Conservation (phyloP, 1,140 invertebrate genomes). For the Pseudobourletiella spinata region DNA sequence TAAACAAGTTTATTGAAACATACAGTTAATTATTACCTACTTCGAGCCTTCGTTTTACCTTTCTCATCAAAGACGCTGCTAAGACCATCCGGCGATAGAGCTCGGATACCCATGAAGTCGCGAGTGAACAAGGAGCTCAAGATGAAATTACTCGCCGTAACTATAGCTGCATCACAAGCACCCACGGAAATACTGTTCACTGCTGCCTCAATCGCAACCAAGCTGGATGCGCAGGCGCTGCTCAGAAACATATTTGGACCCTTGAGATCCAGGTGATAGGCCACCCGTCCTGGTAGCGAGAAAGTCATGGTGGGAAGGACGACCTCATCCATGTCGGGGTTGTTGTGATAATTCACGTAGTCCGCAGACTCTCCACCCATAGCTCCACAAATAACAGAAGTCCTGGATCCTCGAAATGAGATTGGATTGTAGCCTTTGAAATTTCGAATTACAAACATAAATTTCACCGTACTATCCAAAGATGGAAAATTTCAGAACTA, state of each 20-base stretch:
- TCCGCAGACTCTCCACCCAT: no score
- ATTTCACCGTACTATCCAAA: no score
- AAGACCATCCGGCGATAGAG: slow-evolving; percentile 76
- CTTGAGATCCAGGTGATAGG: slow-evolving; percentile 55
- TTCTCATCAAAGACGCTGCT: slow-evolving; percentile 93
- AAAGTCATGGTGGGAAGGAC: slow-evolving; percentile 55
- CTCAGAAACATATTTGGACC: slow-evolving; percentile 45
- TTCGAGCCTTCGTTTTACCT: slow-evolving; percentile 68
- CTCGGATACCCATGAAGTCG: slow-evolving; percentile 74
- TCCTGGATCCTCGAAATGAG: no score
- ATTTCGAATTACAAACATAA: no score
- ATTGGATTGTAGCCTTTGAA: no score
- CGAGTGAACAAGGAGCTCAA: slow-evolving; percentile 51
- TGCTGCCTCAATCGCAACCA: slow-evolving; percentile 50
- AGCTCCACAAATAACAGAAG: no score
- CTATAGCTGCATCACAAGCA: slow-evolving; percentile 70
- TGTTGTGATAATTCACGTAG: no score
- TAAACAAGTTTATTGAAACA: background rate
- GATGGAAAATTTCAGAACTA: no score
- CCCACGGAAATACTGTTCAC: slow-evolving; percentile 71
- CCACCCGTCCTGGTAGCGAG: slow-evolving; percentile 59
- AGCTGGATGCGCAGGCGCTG: slow-evolving; percentile 52
- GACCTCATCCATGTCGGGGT: no score
- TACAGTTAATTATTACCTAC: slow-evolving; percentile 45
- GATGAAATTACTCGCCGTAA: slow-evolving; percentile 48